Conservation (phyloP, 2,113 vertebrate species). For the Sphaerodactylus townsendi region DNA sequence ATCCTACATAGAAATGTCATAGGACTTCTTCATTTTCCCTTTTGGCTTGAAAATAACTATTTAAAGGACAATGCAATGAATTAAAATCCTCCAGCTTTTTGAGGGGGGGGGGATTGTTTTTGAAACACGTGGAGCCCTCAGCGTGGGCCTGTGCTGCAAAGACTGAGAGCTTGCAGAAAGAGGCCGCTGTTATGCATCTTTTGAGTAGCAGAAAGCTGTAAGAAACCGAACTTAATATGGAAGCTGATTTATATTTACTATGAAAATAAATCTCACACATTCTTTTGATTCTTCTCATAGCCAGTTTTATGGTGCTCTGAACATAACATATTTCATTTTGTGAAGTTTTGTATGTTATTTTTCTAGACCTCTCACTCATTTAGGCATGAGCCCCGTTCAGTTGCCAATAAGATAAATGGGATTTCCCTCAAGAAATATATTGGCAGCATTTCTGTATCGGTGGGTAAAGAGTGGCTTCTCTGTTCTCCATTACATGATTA, state of each 20-base stretch:
- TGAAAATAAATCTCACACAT: slow-evolving; percentile 2
- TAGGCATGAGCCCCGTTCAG: neutral
- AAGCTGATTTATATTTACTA: neutral
- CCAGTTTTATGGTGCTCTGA: slow-evolving; percentile 9
- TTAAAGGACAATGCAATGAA: slow-evolving; percentile 8
- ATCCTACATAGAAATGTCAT: neutral
- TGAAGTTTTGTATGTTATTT: slow-evolving; percentile 17
- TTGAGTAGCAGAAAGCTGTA: slow-evolving; percentile 11
- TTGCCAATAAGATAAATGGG: neutral
- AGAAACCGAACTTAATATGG: neutral
- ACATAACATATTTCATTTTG: slow-evolving; percentile 9
- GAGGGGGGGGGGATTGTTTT: neutral
- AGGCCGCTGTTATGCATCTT: slow-evolving; percentile 16
- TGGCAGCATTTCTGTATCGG: slow-evolving; percentile 1
- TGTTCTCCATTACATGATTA: neutral
- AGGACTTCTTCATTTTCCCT: neutral
- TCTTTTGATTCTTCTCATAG: slow-evolving; percentile 11
- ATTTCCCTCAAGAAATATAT: slow-evolving; percentile 20
- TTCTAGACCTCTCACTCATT: slow-evolving; percentile 21
- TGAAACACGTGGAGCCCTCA: neutral
- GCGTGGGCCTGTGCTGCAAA: neutral
- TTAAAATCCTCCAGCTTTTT: neutral
- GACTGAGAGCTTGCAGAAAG: slow-evolving; percentile 8
- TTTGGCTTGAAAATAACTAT: slow-evolving; percentile 40
- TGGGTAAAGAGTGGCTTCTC: slow-evolving; percentile 31